Percentiles rank a stretch among this genome's conserved stretches.
These are phyloP conservation scores for Cryptomyrus ogoouensis DNA, from an alignment of 2,113 vertebrate species.

Conservation along the genomic window DNA sequence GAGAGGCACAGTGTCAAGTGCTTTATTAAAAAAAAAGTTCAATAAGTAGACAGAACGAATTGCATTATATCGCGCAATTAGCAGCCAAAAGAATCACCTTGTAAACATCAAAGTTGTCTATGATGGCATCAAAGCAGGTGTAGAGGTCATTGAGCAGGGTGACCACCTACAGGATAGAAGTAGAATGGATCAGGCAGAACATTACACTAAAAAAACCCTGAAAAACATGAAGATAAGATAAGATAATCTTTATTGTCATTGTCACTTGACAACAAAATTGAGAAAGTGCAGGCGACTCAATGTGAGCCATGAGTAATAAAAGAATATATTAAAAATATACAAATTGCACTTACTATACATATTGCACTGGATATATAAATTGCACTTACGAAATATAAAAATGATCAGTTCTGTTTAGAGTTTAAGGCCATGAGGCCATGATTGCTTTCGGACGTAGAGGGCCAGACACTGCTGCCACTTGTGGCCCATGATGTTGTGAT, in stretches of 20 bases:
- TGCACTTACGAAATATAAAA: too few relatives aligned
- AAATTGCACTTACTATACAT: too few relatives aligned
- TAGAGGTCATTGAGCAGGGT: slow-evolving; percentile 89
- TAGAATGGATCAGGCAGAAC: background rate
- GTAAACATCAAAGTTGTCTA: slow-evolving; percentile 95
- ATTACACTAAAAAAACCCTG: background rate
- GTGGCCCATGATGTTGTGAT: background rate
- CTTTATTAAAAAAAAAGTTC: background rate
- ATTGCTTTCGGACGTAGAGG: too few relatives aligned
- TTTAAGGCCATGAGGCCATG: too few relatives aligned
- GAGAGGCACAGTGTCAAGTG: background rate
- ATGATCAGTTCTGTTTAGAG: too few relatives aligned
- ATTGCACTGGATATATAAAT: too few relatives aligned
- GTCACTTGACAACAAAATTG: too few relatives aligned
- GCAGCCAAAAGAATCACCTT: slow-evolving; percentile 62
- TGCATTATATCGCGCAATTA: background rate
- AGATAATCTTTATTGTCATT: too few relatives aligned
- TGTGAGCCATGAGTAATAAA: too few relatives aligned
- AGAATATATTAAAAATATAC: too few relatives aligned
- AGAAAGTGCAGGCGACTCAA: too few relatives aligned
- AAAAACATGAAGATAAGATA: too few relatives aligned
- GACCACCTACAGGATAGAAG: slow-evolving; percentile 67
- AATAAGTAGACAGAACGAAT: background rate
- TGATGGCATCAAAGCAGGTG: slow-evolving; percentile 93
- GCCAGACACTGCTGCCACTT: background rate